Base-by-base conservation (phyloP, 2,113 vertebrate species). In the Ameiurus melas region DNA sequence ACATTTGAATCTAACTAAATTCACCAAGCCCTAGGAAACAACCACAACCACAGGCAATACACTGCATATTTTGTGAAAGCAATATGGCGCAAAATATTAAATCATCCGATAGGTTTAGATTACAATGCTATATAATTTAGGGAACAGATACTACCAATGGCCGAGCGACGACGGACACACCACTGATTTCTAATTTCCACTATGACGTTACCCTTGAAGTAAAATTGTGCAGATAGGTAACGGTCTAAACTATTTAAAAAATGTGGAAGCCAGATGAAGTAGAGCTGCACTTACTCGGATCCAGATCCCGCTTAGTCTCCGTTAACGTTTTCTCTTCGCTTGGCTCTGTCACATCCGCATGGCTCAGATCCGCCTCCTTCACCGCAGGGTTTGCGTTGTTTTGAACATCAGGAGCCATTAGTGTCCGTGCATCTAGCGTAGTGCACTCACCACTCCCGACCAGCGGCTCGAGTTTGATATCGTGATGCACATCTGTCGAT, bases 391-490 rank as follows among this genome's bases (percentile, higher is more conserved):
- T 95, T 93, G 96, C 96, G 95, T 95, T 97, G 94, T 80, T 85
- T 62, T 97, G 94, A 94, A 96, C 97, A 94, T 98, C 97, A 94
- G 97, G 96, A 94, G 97, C 95, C 94, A 97, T 96, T 93, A 97
- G 94, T 92, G 98, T 96, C 96, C 97, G 97, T 83, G 97, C 95
- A 95, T 97, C 97, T 95, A 98, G 96, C 94, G 97, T 96, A 92
- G 96, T 96, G 71, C 95, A 96, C 87, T 96, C 95, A 5, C 95
- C 96, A 93, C 95, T 96, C 82, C 97, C 97, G 93, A 97, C 90
- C 92, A 97, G 94, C 71, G 98, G 97, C 94, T 99, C 98, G 85
- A 97, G 97, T 96, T 99, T 99, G 92, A 99, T 97, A 93, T 97
- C 98, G 85, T 98, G 98, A 91, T 97, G 97, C 95, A 97, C 96